Evolutionary conservation across 2,797 vertebrate genomes (phyloP), one percentile per base, ranked within the genome.

Genomic region (Dendrocincla fuliginosa): DNA sequence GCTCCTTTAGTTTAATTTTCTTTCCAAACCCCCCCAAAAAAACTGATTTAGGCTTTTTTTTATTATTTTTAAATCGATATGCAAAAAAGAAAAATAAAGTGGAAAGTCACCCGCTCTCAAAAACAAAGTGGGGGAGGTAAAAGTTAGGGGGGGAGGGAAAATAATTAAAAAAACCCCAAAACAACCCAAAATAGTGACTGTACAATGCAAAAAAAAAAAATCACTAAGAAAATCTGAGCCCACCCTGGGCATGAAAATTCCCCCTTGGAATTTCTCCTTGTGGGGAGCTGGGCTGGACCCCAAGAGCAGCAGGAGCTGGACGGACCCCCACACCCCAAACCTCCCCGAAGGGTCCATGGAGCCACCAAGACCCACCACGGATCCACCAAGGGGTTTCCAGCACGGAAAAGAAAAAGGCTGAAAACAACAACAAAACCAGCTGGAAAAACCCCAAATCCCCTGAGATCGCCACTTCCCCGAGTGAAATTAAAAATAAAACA

Each of bases 21-120:
- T 84, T 94, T 73, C 67, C 84, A 84, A 94, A 49, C 74, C 86
- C 94, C 89, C 35, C 15, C 23, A 11, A 84, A 96, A 78, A 95
- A 95, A 92, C 78, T 96, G 95, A 91, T 87, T 87, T 84, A 81
- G 64, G 79, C 25, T 82, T 47, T 70, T 73, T 30, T 52, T 52
- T 15, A 76, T 85, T 79, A 83, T 89, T 89, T 79, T 87, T 67
- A 55, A 91, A 78, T 80, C 9, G 52, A 96, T 96, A 96, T 86
- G 89, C 90, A 80, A 93, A 95, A 94, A 91, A 96, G 37, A 91
- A 93, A 91, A 74, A 96, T 81, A 89, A 96, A 91, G 71, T 64
- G 90, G 84, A 89, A 84, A 84, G 67, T 92, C 53, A 60, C 84
- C 79, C 4, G 39, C 86, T 49, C 55, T 30, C 46, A 28, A 79